Percentiles rank a stretch among this genome's conserved stretches.
phyloP scores from a whole-genome alignment of 2,888 invertebrate genomes.

The Trichopria drosophilae region DNA sequence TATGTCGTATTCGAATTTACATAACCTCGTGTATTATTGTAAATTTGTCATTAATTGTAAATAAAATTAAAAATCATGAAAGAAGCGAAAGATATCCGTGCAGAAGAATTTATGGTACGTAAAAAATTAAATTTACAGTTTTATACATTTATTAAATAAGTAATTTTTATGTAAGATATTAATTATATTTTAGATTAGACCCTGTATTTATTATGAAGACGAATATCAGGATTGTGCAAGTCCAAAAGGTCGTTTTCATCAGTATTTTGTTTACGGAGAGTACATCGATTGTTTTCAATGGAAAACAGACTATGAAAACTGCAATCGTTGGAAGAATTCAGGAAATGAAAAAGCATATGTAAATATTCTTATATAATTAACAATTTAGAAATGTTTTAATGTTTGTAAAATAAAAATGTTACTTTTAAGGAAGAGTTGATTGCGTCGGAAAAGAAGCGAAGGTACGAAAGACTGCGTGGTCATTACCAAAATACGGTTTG shows the following conservation, averaged over 20 bases:
- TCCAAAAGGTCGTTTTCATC: conserved; percentile 77
- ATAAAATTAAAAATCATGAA: too few species aligned
- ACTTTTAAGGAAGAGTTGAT: conserved; percentile 66
- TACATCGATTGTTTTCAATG: conserved; percentile 75
- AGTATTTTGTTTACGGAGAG: conserved; percentile 81
- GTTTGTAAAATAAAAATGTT: conserved; percentile 7
- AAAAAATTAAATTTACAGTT: too few species aligned
- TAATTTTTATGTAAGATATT: background rate
- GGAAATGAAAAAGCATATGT: conserved; percentile 71
- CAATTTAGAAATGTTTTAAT: background rate
- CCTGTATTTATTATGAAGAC: conserved; percentile 77
- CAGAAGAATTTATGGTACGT: too few species aligned
- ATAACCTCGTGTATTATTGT: too few species aligned
- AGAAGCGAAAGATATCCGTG: too few species aligned
- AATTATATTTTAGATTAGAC: conserved; percentile 67
- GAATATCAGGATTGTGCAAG: conserved; percentile 82
- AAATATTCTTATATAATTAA: conserved; percentile 48
- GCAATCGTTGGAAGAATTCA: conserved; percentile 68
- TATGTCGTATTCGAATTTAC: too few species aligned
- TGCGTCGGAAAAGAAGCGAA: conserved; percentile 70
- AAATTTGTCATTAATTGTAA: too few species aligned
- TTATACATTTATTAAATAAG: background rate
- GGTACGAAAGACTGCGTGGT: conserved; percentile 65
- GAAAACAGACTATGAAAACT: conserved; percentile 77
- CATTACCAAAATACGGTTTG: conserved; percentile 79